Base-by-base conservation (phyloP, 2,113 vertebrate species). In the Hippoglossus stenolepis region DNA sequence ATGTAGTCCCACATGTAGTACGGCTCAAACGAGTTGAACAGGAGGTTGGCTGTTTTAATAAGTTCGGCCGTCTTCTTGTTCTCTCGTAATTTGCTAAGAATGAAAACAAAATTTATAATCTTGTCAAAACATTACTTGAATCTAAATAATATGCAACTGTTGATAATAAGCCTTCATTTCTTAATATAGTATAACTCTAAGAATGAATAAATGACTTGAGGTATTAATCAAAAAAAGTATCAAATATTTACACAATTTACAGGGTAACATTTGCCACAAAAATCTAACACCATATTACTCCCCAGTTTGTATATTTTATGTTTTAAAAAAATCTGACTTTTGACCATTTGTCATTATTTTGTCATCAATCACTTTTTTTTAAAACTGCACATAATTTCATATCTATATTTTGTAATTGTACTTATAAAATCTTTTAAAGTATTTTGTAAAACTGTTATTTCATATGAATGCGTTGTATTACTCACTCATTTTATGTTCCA, bases 1-100 rank as follows among this genome's bases (percentile, higher is more conserved):
- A 99, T 96, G 45, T 99, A 99, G 94, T 99, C 97, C 98, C 98
- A 99, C 98, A 99, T 99, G 89, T 99, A 99, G 89, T 97, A 99
- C 49, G 98, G 98, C 93, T 99, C 98, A 91, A 99, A 99, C 1
- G 98, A 99, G 93, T 99, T 99, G 92, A 99, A 99, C 56, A 99
- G 94, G 57, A 99, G 97, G 91, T 99, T 99, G 77, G 98, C 98
- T 61, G 98, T 99, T 96, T 99, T 99, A 83, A 99, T 98, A 82
- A 99, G 87, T 80, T 99, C 98, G 5, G 98, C 96, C 2, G 97
- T 99, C 93, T 97, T 98, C 93, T 99, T 99, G 90, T 99, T 99
- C 93, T 99, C 98, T 77, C 98, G 92, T 28, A 99, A 92, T 93
- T 99, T 99, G 91, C 98, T 99, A 72, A 79, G 91, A 91, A 79